These are phyloP conservation scores for Amphipyra tragopoginis DNA, from an alignment of 2,888 invertebrate species.

Conservation along the genomic window DNA sequence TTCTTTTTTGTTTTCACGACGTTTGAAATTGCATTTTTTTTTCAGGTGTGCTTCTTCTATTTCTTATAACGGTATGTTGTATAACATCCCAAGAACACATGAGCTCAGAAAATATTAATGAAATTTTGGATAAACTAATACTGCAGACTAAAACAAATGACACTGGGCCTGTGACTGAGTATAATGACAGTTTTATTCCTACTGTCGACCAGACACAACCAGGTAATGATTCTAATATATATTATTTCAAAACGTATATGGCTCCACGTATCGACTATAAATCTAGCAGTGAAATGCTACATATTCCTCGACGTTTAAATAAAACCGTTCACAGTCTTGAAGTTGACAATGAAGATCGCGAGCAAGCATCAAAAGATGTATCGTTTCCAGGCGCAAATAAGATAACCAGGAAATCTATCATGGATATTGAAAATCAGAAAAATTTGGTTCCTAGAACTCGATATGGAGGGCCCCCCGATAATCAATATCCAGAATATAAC, in stretches of 20 bases:
- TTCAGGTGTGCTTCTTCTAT: constrained; percentile 36
- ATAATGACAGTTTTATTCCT: constrained; percentile 17
- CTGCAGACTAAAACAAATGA: constrained; percentile 46
- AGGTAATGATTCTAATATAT: constrained; percentile 63
- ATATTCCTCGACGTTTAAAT: constrained; percentile 12
- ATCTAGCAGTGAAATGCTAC: constrained; percentile 24
- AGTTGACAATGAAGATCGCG: constrained; percentile 5
- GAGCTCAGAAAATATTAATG: constrained; percentile 55
- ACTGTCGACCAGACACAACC: constrained; percentile 23
- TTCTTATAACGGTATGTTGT: constrained; percentile 18
- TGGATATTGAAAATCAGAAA: constrained; percentile 12
- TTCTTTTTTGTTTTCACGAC: too few relatives aligned
- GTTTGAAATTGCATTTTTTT: constrained; percentile 2
- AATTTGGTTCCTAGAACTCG: constrained; percentile 1
- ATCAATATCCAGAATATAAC: constrained; percentile 19
- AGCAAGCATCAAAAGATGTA: constrained; percentile 22
- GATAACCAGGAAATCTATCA: constrained; percentile 11
- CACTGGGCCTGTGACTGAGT: constrained; percentile 19
- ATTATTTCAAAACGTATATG: constrained; percentile 55
- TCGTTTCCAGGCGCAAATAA: constrained; percentile 19
- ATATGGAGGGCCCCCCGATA: constrained; percentile 23
- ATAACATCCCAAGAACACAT: constrained; percentile 23
- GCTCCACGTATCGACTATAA: constrained; percentile 30
- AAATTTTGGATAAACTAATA: constrained; percentile 61
- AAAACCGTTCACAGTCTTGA: constrained; percentile 27